Evolutionary conservation across 2,797 vertebrate species (phyloP).

Genomic region (Emys orbicularis): DNA sequence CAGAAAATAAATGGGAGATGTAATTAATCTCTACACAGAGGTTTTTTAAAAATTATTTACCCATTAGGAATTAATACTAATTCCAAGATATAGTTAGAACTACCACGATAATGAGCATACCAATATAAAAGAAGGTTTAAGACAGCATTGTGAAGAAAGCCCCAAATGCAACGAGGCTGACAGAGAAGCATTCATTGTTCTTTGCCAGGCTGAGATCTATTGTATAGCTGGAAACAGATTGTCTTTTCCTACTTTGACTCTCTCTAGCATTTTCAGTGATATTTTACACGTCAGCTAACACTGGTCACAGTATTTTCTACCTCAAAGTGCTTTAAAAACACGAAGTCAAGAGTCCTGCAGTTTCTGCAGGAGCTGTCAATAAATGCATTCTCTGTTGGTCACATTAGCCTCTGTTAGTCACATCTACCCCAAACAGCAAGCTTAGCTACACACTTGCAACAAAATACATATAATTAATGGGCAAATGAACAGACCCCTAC

Average conservation of each 20-base stretch:
- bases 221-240: not conserved
- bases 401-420: not conserved
- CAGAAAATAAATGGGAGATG: not conserved
- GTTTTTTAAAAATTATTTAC: not conserved
- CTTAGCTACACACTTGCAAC: not conserved
- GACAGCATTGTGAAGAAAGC: not conserved
- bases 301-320: not conserved
- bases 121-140: not conserved
- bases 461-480: not conserved
- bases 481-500: not conserved
- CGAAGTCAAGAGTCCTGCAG: accelerated
- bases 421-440: not conserved
- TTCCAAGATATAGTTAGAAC: not conserved
- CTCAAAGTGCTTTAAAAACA: not conserved
- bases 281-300: not conserved
- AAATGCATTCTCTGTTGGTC: not conserved
- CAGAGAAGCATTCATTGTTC: accelerated
- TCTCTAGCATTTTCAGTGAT: not conserved
- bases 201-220: not conserved
- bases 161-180: not conserved
- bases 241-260: not conserved
- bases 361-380: not conserved
- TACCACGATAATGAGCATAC: not conserved
- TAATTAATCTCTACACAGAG: not conserved
- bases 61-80: not conserved